Percentiles rank a stretch among this genome's conserved stretches.
phyloP scores from a whole-genome alignment of 2,113 vertebrate species.

The Tragelaphus buxtoni region DNA sequence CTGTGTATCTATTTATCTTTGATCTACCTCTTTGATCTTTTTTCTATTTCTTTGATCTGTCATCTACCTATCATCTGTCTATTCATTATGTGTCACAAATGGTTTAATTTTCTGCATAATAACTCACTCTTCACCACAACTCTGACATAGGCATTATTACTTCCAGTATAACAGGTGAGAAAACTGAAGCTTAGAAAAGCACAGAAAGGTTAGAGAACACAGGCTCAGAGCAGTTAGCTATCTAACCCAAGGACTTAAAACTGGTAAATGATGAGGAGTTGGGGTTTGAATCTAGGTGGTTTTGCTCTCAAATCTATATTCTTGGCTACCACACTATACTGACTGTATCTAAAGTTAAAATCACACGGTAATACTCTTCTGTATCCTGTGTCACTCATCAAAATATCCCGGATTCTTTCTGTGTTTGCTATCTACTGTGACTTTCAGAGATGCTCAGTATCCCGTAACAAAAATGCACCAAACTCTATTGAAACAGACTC shows the following conservation, averaged over 20 bases:
- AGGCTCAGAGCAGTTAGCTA: neutral
- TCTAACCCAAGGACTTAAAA: neutral
- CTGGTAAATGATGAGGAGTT: neutral
- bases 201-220: neutral
- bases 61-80: neutral
- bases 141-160: neutral
- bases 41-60: neutral
- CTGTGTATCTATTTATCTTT: neutral
- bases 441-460: neutral
- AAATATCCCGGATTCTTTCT: neutral
- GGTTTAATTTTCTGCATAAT: neutral
- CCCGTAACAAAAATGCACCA: neutral
- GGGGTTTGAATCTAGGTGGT: neutral
- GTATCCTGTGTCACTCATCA: neutral
- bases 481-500: neutral
- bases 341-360: neutral
- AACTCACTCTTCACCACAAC: neutral
- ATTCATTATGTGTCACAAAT: neutral
- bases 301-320: neutral
- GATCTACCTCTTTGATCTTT: neutral
- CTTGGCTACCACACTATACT: neutral
- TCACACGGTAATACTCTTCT: neutral
- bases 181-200: neutral
- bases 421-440: neutral
- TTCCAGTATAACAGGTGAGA: neutral